phyloP scores from a whole-genome alignment of 2,888 invertebrate species.

The Gastrophysa polygoni region DNA sequence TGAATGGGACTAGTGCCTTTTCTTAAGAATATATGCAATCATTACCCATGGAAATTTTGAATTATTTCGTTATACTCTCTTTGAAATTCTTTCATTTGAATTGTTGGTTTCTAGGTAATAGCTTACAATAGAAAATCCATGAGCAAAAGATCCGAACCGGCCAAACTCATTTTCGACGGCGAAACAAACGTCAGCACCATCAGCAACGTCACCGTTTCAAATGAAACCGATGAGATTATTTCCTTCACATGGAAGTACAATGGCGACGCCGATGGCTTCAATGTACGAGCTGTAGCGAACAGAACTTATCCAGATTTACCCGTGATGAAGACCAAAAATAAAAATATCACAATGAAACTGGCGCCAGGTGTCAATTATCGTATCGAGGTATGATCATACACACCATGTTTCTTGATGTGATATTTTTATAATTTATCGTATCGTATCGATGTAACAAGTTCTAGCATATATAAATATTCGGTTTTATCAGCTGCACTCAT shows the following conservation, averaged over 20 bases:
- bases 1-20: no score
- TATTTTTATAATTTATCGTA: no score
- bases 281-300: constrained; percentile 53
- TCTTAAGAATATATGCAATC: no score
- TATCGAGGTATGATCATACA: constrained; percentile 60
- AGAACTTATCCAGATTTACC: constrained; percentile 65
- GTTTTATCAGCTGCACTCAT: no score
- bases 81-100: no score
- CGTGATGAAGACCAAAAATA: constrained; percentile 57
- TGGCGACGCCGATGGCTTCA: constrained; percentile 49
- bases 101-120: constrained; percentile 62
- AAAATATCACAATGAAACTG: constrained; percentile 43
- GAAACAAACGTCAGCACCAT: constrained; percentile 68
- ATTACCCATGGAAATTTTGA: no score
- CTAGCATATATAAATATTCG: no score
- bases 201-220: constrained; percentile 61
- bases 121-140: constrained; percentile 68
- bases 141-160: constrained; percentile 67
- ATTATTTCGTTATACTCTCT: no score
- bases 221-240: constrained; percentile 62
- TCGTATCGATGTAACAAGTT: no score
- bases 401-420: no score
- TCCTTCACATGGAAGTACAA: constrained; percentile 65
- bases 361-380: constrained; percentile 61
- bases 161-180: constrained; percentile 67